Conservation (phyloP, 1,140 invertebrate species). For the Teleogryllus occipitalis region DNA sequence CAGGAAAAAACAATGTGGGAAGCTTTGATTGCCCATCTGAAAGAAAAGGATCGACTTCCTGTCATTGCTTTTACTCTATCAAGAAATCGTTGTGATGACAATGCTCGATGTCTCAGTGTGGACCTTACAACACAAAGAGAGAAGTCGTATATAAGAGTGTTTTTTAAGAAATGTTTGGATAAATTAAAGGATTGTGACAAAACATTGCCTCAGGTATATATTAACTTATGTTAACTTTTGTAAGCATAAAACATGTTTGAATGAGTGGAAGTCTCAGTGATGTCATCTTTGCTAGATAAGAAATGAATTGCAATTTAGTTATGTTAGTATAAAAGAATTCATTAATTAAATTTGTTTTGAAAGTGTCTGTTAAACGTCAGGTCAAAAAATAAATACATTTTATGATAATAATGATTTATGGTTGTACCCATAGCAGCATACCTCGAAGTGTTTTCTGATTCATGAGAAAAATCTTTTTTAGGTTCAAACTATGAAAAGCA, state of each 20-base stretch:
- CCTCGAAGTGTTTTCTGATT: neutral
- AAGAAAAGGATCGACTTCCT: conserved; percentile 75
- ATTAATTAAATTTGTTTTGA: neutral
- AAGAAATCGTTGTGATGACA: conserved; percentile 76
- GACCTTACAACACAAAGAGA: conserved; percentile 78
- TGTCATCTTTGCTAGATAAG: too few relatives aligned
- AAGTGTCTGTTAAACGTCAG: neutral
- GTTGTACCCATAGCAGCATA: neutral
- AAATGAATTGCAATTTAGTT: too few relatives aligned
- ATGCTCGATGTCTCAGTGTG: conserved; percentile 59
- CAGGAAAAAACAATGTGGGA: conserved; percentile 81
- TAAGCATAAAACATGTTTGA: neutral
- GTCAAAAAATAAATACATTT: neutral
- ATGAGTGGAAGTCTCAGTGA: too few relatives aligned
- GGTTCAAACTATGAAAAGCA: conserved; percentile 49
- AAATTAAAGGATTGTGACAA: conserved; percentile 79
- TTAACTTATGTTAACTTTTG: neutral
- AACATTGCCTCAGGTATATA: conserved; percentile 74
- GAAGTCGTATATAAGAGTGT: conserved; percentile 71
- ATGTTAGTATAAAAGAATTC: neutral
- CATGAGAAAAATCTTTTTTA: neutral
- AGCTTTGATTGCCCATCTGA: conserved; percentile 70
- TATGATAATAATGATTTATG: neutral
- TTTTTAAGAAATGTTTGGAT: conserved; percentile 75
- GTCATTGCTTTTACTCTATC: conserved; percentile 93